Conservation (phyloP, 2,888 invertebrate genomes). For the Cephonodes hylas region DNA sequence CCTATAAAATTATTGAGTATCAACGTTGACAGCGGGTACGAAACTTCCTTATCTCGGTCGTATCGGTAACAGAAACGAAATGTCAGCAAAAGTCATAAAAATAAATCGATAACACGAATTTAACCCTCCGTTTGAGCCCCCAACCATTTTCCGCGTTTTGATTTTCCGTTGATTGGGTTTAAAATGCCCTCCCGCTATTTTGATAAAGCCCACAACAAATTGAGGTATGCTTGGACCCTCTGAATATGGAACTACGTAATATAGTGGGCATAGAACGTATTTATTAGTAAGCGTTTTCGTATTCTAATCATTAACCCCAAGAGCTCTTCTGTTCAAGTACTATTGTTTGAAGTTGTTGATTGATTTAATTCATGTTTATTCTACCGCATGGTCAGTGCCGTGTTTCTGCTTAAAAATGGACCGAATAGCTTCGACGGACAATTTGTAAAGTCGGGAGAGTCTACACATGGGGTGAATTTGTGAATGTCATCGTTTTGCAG, state of each 20-base stretch:
- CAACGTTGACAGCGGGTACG: background rate
- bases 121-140: constrained; percentile 75
- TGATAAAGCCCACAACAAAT: constrained; percentile 66
- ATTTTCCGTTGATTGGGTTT: constrained; percentile 79
- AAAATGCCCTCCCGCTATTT: constrained; percentile 72
- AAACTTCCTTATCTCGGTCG: constrained; percentile 18
- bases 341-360: background rate
- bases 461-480: constrained; percentile 41
- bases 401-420: background rate
- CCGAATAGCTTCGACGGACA: background rate
- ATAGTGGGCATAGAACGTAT: constrained; percentile 30
- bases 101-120: constrained; percentile 76
- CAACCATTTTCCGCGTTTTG: constrained; percentile 78
- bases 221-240: constrained; percentile 50
- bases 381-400: background rate
- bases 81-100: constrained; percentile 74
- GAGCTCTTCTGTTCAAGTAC: background rate
- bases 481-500: constrained; percentile 43
- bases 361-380: background rate
- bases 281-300: constrained; percentile 24
- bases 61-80: constrained; percentile 52
- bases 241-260: constrained; percentile 46
- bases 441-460: background rate
- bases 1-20: background rate
- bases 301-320: background rate